A percentile compares a stretch with the other conserved stretches of the same genome.
phyloP scores from a whole-genome alignment of 2,113 vertebrate species.

The Petromus typicus region DNA sequence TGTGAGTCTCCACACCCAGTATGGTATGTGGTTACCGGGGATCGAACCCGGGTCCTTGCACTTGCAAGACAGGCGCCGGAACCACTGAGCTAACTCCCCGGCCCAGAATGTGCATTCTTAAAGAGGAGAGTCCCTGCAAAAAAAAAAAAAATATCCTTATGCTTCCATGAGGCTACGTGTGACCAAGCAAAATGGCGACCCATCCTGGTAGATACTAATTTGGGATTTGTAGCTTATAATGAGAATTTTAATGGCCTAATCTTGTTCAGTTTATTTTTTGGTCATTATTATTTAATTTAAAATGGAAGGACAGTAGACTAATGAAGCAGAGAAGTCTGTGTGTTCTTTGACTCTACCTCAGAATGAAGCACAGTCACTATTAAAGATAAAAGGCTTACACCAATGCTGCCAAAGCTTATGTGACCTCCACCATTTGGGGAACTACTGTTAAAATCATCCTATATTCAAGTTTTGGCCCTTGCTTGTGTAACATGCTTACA shows the following conservation, averaged over 20 bases:
- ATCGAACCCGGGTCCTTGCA: too few relatives aligned
- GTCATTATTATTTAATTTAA: not conserved
- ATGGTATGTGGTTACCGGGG: too few relatives aligned
- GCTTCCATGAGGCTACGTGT: not conserved
- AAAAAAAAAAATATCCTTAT: not conserved
- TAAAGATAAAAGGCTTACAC: not conserved
- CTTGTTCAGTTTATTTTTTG: not conserved
- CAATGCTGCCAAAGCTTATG: not conserved
- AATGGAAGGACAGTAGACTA: not conserved
- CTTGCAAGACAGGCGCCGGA: too few relatives aligned
- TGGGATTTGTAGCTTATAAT: not conserved
- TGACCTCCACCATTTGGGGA: not conserved
- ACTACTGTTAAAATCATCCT: not conserved
- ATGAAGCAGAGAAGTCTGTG: not conserved
- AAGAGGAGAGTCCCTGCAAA: not conserved
- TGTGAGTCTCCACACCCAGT: too few relatives aligned
- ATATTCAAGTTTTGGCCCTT: not conserved
- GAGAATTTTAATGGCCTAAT: not conserved
- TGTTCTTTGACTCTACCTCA: not conserved
- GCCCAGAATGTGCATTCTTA: too few relatives aligned
- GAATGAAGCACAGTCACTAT: not conserved
- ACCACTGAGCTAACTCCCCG: too few relatives aligned
- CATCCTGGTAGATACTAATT: not conserved
- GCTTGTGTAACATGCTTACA: not conserved
- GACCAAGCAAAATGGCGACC: not conserved